These are phyloP conservation scores for Calameuta filiformis DNA, from an alignment of 2,888 invertebrate genomes.

Conservation along the genomic window DNA sequence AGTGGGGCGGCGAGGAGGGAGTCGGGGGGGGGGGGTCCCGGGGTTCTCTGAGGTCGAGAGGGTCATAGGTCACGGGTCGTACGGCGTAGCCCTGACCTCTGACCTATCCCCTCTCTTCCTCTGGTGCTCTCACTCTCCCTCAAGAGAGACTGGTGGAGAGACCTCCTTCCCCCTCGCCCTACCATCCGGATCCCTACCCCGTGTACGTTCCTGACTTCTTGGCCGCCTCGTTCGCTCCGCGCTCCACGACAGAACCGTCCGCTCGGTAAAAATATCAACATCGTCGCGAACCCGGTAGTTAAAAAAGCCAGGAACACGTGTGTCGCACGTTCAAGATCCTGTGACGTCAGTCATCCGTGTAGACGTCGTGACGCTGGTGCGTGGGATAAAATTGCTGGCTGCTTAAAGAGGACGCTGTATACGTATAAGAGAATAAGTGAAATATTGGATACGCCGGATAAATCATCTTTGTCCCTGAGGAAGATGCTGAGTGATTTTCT, in stretches of 20 bases:
- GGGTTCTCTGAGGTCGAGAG: slow-evolving; percentile 41
- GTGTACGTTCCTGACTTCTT: slow-evolving; percentile 19
- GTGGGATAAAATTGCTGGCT: not conserved
- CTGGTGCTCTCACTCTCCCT: slow-evolving; percentile 13
- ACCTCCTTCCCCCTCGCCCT: slow-evolving; percentile 13
- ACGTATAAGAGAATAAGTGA: not conserved
- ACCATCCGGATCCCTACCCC: slow-evolving; percentile 12
- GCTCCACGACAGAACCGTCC: slow-evolving; percentile 26
- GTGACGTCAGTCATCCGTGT: not conserved
- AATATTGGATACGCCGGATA: not conserved
- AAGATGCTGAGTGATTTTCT: not conserved
- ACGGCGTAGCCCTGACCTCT: slow-evolving; percentile 62
- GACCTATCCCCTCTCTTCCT: slow-evolving; percentile 45
- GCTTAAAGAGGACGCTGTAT: not conserved
- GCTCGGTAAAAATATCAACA: slow-evolving; percentile 20
- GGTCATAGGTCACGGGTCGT: slow-evolving; percentile 60
- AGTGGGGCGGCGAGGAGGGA: slow-evolving; percentile 39
- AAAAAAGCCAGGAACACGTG: not conserved
- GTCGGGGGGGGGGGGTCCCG: slow-evolving; percentile 42
- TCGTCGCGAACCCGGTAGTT: not conserved
- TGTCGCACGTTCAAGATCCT: not conserved
- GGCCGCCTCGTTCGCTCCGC: slow-evolving; percentile 36
- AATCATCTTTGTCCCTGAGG: not conserved
- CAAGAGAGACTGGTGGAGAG: not conserved
- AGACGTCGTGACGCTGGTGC: not conserved